Percentiles rank a stretch among this genome's conserved stretches.
Evolutionary conservation across 2,113 vertebrate genomes (phyloP).

Genomic region (Antigone vipio): DNA sequence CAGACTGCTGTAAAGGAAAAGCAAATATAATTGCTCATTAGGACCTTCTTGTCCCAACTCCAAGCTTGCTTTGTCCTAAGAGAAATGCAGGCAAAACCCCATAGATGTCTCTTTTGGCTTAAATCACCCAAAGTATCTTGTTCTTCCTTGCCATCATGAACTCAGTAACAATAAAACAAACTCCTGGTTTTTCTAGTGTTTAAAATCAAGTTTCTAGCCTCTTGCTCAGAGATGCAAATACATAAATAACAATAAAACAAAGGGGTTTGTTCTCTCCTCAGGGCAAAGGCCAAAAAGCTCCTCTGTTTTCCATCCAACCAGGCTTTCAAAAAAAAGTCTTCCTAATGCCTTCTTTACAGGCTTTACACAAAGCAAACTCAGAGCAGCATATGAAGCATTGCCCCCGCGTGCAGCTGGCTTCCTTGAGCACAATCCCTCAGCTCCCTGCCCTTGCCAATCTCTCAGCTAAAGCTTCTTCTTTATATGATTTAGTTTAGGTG

Average conservation of each 20-base stretch:
- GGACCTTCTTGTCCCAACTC: neutral
- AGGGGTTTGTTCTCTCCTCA: neutral
- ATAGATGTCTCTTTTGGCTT: neutral
- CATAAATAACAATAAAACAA: neutral
- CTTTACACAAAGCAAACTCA: neutral
- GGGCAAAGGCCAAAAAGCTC: neutral
- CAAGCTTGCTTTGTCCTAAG: neutral
- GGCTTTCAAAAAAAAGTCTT: neutral
- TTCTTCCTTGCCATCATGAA: neutral
- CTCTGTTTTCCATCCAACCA: neutral
- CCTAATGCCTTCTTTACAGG: neutral
- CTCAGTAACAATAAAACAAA: neutral
- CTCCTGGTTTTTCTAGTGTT: neutral
- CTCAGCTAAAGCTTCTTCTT: neutral
- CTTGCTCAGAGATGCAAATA: neutral
- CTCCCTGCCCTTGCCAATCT: neutral
- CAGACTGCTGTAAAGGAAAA: neutral
- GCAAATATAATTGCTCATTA: neutral
- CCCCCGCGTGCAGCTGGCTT: accelerated
- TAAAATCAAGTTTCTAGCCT: neutral
- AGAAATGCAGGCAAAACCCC: neutral
- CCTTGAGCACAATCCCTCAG: neutral
- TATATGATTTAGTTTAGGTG: neutral
- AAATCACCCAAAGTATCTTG: neutral
- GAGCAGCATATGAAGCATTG: neutral